phyloP scores from a whole-genome alignment of 37 sponge, comb jelly and placozoan genomes.

The Eunapius fragilis region DNA sequence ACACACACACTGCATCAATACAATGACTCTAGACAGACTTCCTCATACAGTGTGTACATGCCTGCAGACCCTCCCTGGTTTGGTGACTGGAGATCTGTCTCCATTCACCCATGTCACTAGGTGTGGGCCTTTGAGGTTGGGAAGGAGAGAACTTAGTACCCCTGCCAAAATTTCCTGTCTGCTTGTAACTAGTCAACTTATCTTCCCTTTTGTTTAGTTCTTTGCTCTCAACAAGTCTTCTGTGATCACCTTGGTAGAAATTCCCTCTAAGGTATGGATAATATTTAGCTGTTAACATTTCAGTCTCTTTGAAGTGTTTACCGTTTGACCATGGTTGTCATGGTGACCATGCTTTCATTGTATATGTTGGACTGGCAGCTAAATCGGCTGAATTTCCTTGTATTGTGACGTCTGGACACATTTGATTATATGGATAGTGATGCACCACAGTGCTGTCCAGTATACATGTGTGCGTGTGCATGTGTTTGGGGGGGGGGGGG shows the following conservation, averaged over 20 bases:
- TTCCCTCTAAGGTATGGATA: conserved; percentile 48
- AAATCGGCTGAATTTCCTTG: not conserved
- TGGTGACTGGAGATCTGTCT: not conserved
- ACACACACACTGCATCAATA: not conserved
- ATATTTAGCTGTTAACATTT: not conserved
- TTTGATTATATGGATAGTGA: not conserved
- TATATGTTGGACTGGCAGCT: not conserved
- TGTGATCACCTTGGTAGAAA: conserved; percentile 72
- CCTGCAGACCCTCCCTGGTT: not conserved
- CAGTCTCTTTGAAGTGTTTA: not conserved
- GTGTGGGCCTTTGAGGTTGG: not conserved
- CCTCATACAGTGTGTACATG: not conserved
- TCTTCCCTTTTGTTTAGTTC: conserved; percentile 49
- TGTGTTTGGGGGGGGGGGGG: too few relatives aligned
- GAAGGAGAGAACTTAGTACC: not conserved
- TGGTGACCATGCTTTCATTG: not conserved
- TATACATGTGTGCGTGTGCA: too few relatives aligned
- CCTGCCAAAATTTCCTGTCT: not conserved
- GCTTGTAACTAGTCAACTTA: not conserved
- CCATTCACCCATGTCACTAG: not conserved
- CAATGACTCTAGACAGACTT: not conserved
- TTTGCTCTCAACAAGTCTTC: conserved; percentile 66
- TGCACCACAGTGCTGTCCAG: too few relatives aligned
- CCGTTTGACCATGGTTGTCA: not conserved
- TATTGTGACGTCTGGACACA: not conserved